Base-by-base conservation (phyloP, 2,888 invertebrate species). In the Chrysolina americana region DNA sequence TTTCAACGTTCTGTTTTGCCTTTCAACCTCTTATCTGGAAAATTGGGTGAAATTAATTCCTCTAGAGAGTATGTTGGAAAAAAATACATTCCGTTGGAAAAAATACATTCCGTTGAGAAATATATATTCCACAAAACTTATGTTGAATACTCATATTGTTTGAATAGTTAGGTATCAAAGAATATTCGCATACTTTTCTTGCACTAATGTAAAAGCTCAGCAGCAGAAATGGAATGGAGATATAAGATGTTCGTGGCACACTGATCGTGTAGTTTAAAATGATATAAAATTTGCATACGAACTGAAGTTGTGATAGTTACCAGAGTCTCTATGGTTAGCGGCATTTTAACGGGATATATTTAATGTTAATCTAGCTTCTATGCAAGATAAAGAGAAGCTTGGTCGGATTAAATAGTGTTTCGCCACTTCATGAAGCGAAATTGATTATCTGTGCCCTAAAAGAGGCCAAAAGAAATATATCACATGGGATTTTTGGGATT, bases 241-340 rank as follows among this genome's bases (percentile, higher is more conserved):
- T 17, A 19, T 50, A 50, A 50, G 50, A 50, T 19, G n/a, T 50
- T 10, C 50, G 8, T 17, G 19, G 17, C 50, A 19, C 19, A 19
- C 50, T 50, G 50, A 50, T 50, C n/a, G 17, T 50, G 50, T 17
- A 50, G 50, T 50, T 50, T 50, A n/a, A 50, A 50, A 50, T 50
- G 50, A 50, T 17, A 50, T 50, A 17, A 50, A 50, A 50, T 50
- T 50, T 50, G 50, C 50, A 50, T 50, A 50, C 50, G 50, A 50
- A 50, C 50, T 50, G 50, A 50, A 50, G 50, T 50, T 50, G 11
- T 50, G 17, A 50, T 50, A 50, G 50, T 50, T 50, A 19, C 19
- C 19, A 13, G 50, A 19, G 15, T 17, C 50, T 19, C 50, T 10
- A 19, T 50, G 50, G 50, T 50, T 6, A 50, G n/a, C 50, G 50